Evolutionary conservation across 2,113 vertebrate species (phyloP), one percentile per base, ranked within the genome.

Genomic region (Xiphorhynchus elegans): DNA sequence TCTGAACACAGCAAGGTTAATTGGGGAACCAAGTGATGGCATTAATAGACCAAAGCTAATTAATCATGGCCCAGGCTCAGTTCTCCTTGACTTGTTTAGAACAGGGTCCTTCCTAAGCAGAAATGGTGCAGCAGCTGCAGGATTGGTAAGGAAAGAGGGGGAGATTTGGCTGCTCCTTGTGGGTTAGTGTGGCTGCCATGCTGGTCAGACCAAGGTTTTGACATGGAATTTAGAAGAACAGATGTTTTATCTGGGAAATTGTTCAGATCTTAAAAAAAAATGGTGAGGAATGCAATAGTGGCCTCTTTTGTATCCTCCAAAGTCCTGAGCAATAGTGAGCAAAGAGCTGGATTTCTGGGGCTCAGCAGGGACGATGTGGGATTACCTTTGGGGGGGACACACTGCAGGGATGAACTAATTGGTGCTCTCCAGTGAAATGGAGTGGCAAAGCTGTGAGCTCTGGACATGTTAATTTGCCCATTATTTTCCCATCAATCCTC

Each of bases 221-320:
- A 96, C 15, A 39, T 7, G 29, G 17, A 95, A 91, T 70, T 90
- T 82, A 50, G 86, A 96, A 83, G 73, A 96, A 90, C 81, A 96
- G 96, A 93, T 97, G 96, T 91, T 97, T 95, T 93, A 72, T 80
- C 90, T 56, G 84, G 95, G 89, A 97, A 94, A 31, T 33, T 59
- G 63, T 76, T 96, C 96, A 96, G 63, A 77, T 33, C 31, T 89
- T 78, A 17, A 11, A 40, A 53, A 47, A 72, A n/a, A 15, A 16
- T 9, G 15, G 1, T 9, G 35, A 92, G 75, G 64, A 80, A 77
- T 21, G 70, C 78, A 67, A 47, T 37, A 82, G 46, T 52, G 53
- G 63, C 46, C 47, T 92, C 56, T 86, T 62, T 75, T 56, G 24
- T 77, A 77, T 68, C 78, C 69, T 86, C 60, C 39, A 73, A 83